Percentiles rank a stretch among this genome's conserved stretches.
These are phyloP conservation scores for Merops nubicus DNA, from an alignment of 2,113 vertebrate genomes.

Conservation along the genomic window DNA sequence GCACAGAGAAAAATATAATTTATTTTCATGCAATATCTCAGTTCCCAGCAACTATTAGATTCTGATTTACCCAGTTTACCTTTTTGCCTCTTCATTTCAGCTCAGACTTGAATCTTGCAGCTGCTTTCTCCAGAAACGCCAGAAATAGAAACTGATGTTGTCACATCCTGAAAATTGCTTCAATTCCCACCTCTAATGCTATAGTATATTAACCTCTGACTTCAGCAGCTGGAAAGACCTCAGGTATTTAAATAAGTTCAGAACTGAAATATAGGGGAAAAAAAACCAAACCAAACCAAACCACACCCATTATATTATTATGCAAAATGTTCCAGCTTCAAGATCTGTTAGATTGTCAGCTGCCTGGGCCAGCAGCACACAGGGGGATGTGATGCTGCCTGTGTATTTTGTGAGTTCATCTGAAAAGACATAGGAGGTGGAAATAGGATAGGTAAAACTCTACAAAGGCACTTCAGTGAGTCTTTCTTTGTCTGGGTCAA, in stretches of 20 bases:
- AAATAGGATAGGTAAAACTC: neutral
- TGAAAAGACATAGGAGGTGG: neutral
- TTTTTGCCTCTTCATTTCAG: neutral
- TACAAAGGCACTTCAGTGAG: neutral
- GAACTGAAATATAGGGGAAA: neutral
- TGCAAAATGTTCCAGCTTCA: neutral
- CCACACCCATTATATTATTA: neutral
- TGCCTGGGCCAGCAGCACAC: neutral
- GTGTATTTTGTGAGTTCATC: fast-evolving
- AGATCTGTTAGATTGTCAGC: neutral
- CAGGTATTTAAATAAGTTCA: neutral
- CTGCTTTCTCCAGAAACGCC: neutral
- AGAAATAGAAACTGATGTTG: neutral
- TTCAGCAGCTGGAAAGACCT: neutral
- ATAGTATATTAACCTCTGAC: neutral
- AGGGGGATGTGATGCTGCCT: neutral
- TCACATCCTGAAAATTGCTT: neutral
- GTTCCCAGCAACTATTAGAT: neutral
- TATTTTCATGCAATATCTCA: neutral
- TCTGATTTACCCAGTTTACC: neutral
- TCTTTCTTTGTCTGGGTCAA: neutral
- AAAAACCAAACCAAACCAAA: no score
- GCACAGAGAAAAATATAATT: neutral
- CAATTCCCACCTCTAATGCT: neutral
- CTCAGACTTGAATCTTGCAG: neutral